Base-by-base conservation (phyloP, 2,888 invertebrate species). In the Erebia ligea region DNA sequence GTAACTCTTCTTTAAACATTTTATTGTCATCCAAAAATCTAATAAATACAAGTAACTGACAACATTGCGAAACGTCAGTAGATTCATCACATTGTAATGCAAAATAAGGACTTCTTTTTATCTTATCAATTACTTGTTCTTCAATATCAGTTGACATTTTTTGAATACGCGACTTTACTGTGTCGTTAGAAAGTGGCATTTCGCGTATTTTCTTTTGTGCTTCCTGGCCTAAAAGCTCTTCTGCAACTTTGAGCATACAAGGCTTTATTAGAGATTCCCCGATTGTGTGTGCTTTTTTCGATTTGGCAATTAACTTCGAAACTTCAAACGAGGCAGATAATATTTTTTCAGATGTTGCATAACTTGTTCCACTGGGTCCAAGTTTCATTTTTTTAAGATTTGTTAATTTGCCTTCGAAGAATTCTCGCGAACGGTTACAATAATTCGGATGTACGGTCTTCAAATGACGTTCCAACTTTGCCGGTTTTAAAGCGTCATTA, bases 31-130 rank as follows among this genome's bases (percentile, higher is more conserved):
- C 67, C 45, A 76, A 71, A 67, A 76, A 78, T 64, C 76, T 72
- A 50, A 76, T 67, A 68, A 75, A 79, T 57, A 76, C 74, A 25
- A 76, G 59, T 67, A 75, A 10, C 65, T 78, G 77, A 70, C 70
- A 78, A 66, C 78, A 79, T 68, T 76, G 67, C 15, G 74, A 72
- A 69, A 77, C 62, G 66, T 79, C 77, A 15, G 76, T 78, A 34
- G 73, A 74, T 72, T 78, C 76, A 71, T 76, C 73, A 52, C 73
- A 77, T 57, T 80, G 79, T 57, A 67, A 45, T 13, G 67, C 67
- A 21, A 67, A 67, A 42, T 50, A 79, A 70, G 66, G 77, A 70
- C 62, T 76, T 75, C 64, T 68, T 61, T 64, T 52, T n/a, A 68
- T 61, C 25, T 15, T 58, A 50, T 61, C 59, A 15, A 76, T 58